These are phyloP conservation scores for Parochlus steinenii DNA, from an alignment of 2,888 invertebrate genomes.

Conservation along the genomic window DNA sequence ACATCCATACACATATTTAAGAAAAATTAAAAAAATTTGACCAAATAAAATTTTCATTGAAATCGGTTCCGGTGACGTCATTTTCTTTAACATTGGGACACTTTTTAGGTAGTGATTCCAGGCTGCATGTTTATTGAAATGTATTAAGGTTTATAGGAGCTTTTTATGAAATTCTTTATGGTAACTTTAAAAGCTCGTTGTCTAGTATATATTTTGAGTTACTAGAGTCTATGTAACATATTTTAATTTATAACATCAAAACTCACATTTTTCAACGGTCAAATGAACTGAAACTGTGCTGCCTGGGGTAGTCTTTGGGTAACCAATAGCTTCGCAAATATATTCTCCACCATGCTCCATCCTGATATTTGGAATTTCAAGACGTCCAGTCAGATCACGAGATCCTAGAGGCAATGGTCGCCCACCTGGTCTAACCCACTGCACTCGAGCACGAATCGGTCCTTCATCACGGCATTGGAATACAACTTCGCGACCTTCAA, in stretches of 20 bases:
- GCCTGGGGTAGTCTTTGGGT: slow-evolving; percentile 42
- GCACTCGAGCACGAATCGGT: slow-evolving; percentile 52
- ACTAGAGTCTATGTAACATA: slow-evolving; percentile 2
- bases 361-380: slow-evolving; percentile 71
- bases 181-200: no score
- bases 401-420: slow-evolving; percentile 59
- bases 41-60: no score
- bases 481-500: slow-evolving; percentile 72
- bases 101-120: slow-evolving; percentile 23
- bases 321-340: slow-evolving; percentile 62
- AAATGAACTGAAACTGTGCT: slow-evolving; percentile 51
- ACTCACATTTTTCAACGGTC: slow-evolving; percentile 63
- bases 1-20: no score
- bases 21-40: no score
- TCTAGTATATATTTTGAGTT: neutral
- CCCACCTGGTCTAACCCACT: slow-evolving; percentile 56
- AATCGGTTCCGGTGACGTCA: no score
- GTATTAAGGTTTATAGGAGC: neutral
- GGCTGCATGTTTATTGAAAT: slow-evolving; percentile 22
- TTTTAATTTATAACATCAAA: slow-evolving; percentile 2
- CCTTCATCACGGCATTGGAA: slow-evolving; percentile 89
- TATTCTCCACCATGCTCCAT: slow-evolving; percentile 63
- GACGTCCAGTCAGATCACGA: slow-evolving; percentile 55
- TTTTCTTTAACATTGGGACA: no score
- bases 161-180: neutral